Evolutionary conservation across 1,140 invertebrate genomes (phyloP), one percentile per base, ranked within the genome.

Genomic region (Drosophila pallidifrons): DNA sequence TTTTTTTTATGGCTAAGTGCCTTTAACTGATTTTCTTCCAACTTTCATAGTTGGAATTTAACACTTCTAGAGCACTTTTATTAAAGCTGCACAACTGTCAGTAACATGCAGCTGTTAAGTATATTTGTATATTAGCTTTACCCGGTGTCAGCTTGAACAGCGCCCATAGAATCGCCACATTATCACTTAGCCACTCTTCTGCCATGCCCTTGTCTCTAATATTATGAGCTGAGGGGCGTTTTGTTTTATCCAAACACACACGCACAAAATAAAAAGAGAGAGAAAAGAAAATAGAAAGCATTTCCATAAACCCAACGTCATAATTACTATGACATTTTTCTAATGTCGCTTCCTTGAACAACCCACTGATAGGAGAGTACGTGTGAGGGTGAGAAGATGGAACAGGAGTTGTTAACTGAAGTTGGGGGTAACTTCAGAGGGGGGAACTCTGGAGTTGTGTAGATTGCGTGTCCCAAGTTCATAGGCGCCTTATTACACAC

Each of bases 401-500:
- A 10, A 10, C 35, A 38, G 35, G 35, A 43, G 32, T 35, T 57
- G 75, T 49, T 25, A 15, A 20, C 8, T 45, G 51, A 28, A 32
- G 43, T n/a, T 30, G 32, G 43, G 28, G 15, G n/a, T 45, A 30
- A 8, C 6, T 65, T 25, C 20, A 0, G 20, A 0, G 20, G 51
- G n/a, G 35, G 51, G 20, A 20, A 6, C 20, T 25, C 20, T 25
- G 20, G 20, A 25, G 20, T 25, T 25, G 20, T 46, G 63, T 65
- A n/a, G 65, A 52, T 81, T 86, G 82, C 82, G 82, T 85, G 82
- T 66, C 49, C 58, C 78, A 65, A 78, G 82, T 66, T 86, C 77
- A 77, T 80, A 74, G 82, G 83, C 82, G 82, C 83, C 83, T 72
- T 87, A 89, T 87, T 87, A 83, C 82, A 83, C 85, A 80, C 80